phyloP scores from a whole-genome alignment of 2,113 vertebrate species.

The Tylochromis polylepis region DNA sequence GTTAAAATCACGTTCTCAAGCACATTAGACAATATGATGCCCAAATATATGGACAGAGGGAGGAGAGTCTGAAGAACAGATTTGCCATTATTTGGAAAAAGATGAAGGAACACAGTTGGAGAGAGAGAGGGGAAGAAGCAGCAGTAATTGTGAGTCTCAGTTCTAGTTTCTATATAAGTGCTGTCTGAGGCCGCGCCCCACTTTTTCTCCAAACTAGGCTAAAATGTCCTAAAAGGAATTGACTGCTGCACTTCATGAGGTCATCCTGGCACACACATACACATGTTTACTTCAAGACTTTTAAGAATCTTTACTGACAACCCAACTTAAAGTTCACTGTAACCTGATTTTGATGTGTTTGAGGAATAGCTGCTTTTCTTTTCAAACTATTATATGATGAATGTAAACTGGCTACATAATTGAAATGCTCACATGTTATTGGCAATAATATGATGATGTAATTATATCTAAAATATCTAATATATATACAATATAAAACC shows the following conservation, averaged over 20 bases:
- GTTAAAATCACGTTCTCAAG: neutral
- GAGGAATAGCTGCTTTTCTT: neutral
- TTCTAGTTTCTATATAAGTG: slow-evolving; percentile 44
- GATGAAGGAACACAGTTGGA: neutral
- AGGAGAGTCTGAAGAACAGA: neutral
- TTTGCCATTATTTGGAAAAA: neutral
- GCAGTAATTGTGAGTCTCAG: slow-evolving; percentile 25
- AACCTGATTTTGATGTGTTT: neutral
- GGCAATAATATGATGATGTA: neutral
- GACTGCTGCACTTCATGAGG: neutral
- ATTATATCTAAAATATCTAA: neutral
- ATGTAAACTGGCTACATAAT: neutral
- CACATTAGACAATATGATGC: neutral
- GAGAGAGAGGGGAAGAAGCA: neutral
- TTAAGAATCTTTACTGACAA: neutral
- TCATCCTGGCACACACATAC: neutral
- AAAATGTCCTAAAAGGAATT: slow-evolving; percentile 14
- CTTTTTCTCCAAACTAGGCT: slow-evolving; percentile 50
- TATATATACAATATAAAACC: neutral
- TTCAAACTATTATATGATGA: neutral
- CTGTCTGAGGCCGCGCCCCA: slow-evolving; percentile 45
- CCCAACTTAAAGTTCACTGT: neutral
- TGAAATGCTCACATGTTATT: neutral
- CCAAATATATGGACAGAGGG: neutral
- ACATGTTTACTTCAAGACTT: neutral